Percentiles rank a stretch among this genome's conserved stretches.
These are phyloP conservation scores for Chamaetylas fuelleborni DNA, from an alignment of 2,113 vertebrate genomes.

Conservation along the genomic window DNA sequence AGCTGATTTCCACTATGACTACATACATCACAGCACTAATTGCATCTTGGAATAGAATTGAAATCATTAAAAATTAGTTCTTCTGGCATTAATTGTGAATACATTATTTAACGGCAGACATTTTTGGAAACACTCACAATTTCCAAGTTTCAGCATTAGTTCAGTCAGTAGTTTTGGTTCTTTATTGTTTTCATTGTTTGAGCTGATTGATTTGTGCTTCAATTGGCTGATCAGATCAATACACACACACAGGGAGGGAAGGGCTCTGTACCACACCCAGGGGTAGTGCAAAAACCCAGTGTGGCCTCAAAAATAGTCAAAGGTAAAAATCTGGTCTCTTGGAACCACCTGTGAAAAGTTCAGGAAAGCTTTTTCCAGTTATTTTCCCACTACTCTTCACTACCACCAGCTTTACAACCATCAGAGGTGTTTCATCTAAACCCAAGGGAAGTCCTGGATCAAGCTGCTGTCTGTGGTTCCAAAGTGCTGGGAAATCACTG, in stretches of 20 bases:
- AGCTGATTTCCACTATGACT: background rate
- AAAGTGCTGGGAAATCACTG: background rate
- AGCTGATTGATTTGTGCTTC: background rate
- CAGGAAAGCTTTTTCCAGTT: background rate
- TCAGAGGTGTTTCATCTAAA: background rate
- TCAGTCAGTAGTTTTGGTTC: background rate
- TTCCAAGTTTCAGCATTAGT: background rate
- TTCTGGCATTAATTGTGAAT: background rate
- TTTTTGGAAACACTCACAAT: background rate
- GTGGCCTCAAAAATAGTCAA: background rate
- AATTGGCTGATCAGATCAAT: background rate
- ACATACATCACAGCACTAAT: conserved; percentile 6
- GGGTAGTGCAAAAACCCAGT: background rate
- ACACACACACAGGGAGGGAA: fast-evolving
- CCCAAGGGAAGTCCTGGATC: background rate
- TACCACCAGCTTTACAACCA: background rate
- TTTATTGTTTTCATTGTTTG: background rate
- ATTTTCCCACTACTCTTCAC: background rate
- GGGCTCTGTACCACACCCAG: background rate
- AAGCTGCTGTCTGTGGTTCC: background rate
- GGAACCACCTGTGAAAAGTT: background rate
- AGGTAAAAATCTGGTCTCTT: background rate
- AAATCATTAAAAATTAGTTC: background rate
- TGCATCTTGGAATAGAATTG: background rate
- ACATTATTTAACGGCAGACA: background rate